Base-by-base conservation (phyloP, 2,113 vertebrate genomes). In the Bubo scandiacus region DNA sequence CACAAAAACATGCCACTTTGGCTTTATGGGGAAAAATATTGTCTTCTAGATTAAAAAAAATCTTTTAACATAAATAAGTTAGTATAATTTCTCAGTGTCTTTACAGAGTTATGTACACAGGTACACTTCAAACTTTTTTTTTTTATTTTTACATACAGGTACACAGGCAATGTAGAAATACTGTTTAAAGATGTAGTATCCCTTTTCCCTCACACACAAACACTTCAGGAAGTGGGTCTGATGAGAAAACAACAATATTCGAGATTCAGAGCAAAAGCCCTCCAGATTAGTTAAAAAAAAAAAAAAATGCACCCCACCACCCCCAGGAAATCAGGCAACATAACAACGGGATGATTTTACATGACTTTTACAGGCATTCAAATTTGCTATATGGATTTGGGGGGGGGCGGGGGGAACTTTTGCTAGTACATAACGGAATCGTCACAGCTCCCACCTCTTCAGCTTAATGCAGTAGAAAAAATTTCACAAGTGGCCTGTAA, bases 11-110 rank as follows among this genome's bases (percentile, higher is more conserved):
- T 97, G 98, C 99, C 99, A 98, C 99, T 99, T 99, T 99, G 99
- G 99, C 99, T 99, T 98, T 97, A 97, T 97, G 97, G 97, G 97
- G 98, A 95, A 98, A 98, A 98, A 98, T 98, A 99, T 98, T 98
- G 97, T 98, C 86, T 97, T 98, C 98, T 99, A 99, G 98, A 98
- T 98, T 98, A 91, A 97, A 98, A 98, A 98, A 98, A 98, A 96
- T 90, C 68, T 97, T 98, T 98, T 96, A 98, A 99, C 99, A 99
- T 99, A 99, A 99, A 99, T 99, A 99, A 99, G 99, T 99, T 99
- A 99, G 99, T 99, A 99, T 99, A 99, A 99, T 99, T 99, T 99
- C 98, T 99, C 99, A 99, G 99, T 99, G 99, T 99, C 98, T 99
- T 99, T 99, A 99, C 99, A 99, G 99, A 99, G 98, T 99, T 99